Evolutionary conservation across 92 coral and sea anemone genomes (phyloP), one percentile per base, ranked within the genome.

Genomic region (Montipora capitata): DNA sequence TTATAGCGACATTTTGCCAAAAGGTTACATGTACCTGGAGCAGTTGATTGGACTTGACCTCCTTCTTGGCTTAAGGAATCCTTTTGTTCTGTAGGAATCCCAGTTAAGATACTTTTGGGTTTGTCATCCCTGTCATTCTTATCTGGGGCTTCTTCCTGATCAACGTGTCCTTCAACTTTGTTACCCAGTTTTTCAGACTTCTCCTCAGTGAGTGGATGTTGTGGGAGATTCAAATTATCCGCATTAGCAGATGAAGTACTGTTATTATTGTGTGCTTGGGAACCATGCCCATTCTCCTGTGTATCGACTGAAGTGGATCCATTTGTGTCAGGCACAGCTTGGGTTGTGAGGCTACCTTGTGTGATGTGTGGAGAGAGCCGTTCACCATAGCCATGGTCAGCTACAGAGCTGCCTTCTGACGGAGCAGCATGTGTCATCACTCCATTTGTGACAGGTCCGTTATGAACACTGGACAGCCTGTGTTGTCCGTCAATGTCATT

Each of bases 401-500:
- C 84, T 27, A 93, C 89, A 9, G 96, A 89, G 48, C 80, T 78
- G 81, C 94, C 94, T 54, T 84, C 95, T 27, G 98, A 88, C 2
- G 98, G 74, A 15, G 62, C 65, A 12, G 90, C 98, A 40, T 86
- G 74, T 0, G 95, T 91, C 94, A 93, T 91, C 4, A 95, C 92
- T 10, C 98, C 98, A 86, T 95, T 95, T 15, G 95, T 94, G 12
- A 95, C 94, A 10, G 98, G 98, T 15, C 98, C 98, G 62, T 95
- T 95, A 2, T 90, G 95, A 43, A 95, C 84, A 74, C 48, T 91
- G 56, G 95, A 85, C 44, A 77, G 79, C 64, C 85, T 92, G 69
- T 95, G 95, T 41, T 84, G 81, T 15, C 88, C 86, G 73, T 94
- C 96, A 13, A 94, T 49, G 43, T 92, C 91, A 83, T 95, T 93